Evolutionary conservation across 2,113 vertebrate species (phyloP), one percentile per base, ranked within the genome.

Genomic region (Menura novaehollandiae): DNA sequence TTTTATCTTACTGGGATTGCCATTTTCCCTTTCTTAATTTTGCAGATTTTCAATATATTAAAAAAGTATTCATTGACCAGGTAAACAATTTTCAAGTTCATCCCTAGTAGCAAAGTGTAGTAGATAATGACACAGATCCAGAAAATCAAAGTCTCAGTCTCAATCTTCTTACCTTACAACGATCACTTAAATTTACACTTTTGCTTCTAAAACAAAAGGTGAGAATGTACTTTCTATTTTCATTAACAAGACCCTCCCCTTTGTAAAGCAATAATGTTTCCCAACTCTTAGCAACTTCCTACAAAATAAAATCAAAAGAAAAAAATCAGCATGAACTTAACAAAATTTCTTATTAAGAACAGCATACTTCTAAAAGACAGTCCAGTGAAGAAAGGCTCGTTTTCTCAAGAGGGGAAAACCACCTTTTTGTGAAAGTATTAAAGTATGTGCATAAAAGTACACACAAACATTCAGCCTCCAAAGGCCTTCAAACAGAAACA

Each of bases 381-480:
- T 13, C 22, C 56, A 51, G 30, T 8, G 23, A 62, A 86, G 30
- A 72, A 66, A 89, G 5, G 14, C 32, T 76, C 3, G 1, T n/a
- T 51, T 62, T 60, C 47, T 68, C 22, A 63, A 41, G 28, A 79
- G 33, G 3, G 15, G 15, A 15, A 83, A 83, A 68, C 1, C 28
- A 52, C 18, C 33, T 76, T 52, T 39, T 27, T 30, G 10, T 47
- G 33, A 28, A 89, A 76, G 11, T 23, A 76, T 27, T 55, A 33
- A 59, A 86, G 52, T 4, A 35, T 2, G 0, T 14, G 16, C 26
- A 63, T 3, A 17, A 21, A 27, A 3, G 24, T 23, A 37, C 15
- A 53, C 21, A 66, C 8, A 55, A 41, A 79, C 13, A 23, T 74
- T 37, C 49, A 62, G 32, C 19, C 9, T 47, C 46, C 59, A 53